Percentiles rank a stretch among this genome's conserved stretches.
phyloP scores from a whole-genome alignment of 2,113 vertebrate genomes.

The Petroica traversi region DNA sequence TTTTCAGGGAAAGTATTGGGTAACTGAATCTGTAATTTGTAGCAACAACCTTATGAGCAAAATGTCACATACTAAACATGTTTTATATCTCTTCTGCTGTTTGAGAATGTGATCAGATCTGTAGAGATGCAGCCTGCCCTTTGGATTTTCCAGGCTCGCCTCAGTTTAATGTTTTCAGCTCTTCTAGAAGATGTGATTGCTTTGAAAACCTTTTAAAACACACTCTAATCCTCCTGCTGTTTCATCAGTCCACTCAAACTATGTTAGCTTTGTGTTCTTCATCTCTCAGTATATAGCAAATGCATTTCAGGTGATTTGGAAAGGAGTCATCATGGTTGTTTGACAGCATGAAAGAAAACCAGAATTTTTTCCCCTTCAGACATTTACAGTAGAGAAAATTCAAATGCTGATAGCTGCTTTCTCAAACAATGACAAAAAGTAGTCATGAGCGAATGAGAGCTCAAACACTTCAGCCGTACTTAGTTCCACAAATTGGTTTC shows the following conservation, averaged over 20 bases:
- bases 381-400: constrained; percentile 41
- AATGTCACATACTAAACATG: not conserved
- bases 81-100: not conserved
- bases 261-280: not conserved
- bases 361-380: not conserved
- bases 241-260: not conserved
- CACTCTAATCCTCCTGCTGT: not conserved
- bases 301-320: not conserved
- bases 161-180: not conserved
- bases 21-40: not conserved
- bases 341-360: not conserved
- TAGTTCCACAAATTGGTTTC: constrained; percentile 80
- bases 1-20: not conserved
- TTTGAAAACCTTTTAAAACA: constrained; percentile 3
- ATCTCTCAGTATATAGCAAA: not conserved
- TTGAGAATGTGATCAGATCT: not conserved
- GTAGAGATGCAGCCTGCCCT: not conserved
- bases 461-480: constrained; percentile 27
- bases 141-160: not conserved
- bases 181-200: not conserved
- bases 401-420: constrained; percentile 70
- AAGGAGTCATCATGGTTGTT: not conserved
- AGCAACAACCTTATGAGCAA: not conserved
- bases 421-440: constrained; percentile 60
- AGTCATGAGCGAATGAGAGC: constrained; percentile 11